These are phyloP conservation scores for Trissoscelio sp. DNA, from an alignment of 2,888 invertebrate genomes.

Conservation along the genomic window DNA sequence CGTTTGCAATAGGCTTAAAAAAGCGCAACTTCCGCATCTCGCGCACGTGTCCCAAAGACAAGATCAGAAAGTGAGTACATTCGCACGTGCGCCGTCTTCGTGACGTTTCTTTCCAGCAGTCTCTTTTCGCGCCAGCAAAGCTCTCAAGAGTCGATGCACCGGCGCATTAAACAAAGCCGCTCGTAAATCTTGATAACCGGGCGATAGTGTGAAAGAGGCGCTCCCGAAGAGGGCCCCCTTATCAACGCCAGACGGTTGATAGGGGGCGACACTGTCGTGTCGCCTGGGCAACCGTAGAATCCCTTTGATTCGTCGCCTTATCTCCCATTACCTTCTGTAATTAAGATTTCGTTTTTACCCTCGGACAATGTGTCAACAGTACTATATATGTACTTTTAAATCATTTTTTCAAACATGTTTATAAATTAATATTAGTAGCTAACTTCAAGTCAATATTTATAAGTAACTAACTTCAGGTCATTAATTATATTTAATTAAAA, in stretches of 20 bases:
- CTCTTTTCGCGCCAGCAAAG: slow-evolving; percentile 38
- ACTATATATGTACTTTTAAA: no score
- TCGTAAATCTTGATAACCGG: slow-evolving; percentile 70
- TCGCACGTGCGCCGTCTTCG: slow-evolving; percentile 38
- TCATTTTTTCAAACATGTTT: no score
- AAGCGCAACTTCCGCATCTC: slow-evolving; percentile 14
- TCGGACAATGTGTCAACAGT: slow-evolving; percentile 20
- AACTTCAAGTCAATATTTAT: no score
- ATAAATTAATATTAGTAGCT: no score
- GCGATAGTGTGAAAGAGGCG: slow-evolving; percentile 65
- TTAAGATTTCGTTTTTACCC: slow-evolving; percentile 60
- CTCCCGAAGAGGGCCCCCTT: slow-evolving; percentile 59
- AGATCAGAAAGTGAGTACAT: slow-evolving; percentile 46
- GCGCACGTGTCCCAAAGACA: slow-evolving; percentile 33
- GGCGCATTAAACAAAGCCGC: slow-evolving; percentile 67
- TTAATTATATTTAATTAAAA: no score
- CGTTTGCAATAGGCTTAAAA: slow-evolving; percentile 24
- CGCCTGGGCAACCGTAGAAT: slow-evolving; percentile 62
- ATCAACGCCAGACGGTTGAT: slow-evolving; percentile 58
- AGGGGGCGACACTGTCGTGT: slow-evolving; percentile 53
- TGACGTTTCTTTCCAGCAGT: slow-evolving; percentile 28
- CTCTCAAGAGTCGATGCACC: slow-evolving; percentile 59
- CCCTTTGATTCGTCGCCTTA: slow-evolving; percentile 58
- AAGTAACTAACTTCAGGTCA: no score
- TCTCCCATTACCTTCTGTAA: slow-evolving; percentile 50